Conservation (phyloP, 1,140 invertebrate genomes). For the Drosophila quadrilineata region DNA sequence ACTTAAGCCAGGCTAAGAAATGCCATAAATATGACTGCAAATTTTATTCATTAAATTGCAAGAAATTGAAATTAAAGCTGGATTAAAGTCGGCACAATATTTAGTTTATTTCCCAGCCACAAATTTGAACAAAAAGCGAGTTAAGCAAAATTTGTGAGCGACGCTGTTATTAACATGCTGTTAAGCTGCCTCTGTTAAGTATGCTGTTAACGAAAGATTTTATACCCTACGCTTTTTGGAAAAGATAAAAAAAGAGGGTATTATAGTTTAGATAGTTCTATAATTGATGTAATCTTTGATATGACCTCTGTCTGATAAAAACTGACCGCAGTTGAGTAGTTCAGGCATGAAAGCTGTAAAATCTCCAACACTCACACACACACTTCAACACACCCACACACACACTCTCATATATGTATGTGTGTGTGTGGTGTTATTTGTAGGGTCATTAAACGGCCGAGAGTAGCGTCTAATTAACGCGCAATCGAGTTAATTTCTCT, state of each 20-base stretch:
- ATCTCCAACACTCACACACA: slow-evolving; percentile 52
- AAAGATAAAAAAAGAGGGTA: too few species aligned
- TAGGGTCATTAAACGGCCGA: slow-evolving; percentile 67
- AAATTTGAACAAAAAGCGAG: too few species aligned
- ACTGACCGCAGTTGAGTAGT: slow-evolving; percentile 8
- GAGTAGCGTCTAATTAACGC: slow-evolving; percentile 71
- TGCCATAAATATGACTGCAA: slow-evolving; percentile 7
- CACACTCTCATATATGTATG: background rate
- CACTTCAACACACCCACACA: slow-evolving; percentile 35
- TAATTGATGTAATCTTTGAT: slow-evolving; percentile 12
- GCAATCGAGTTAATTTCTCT: slow-evolving; percentile 76
- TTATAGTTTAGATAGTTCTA: too few species aligned
- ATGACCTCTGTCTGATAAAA: slow-evolving; percentile 5
- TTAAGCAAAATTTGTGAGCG: too few species aligned
- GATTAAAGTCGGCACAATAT: too few species aligned
- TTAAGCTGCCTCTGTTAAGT: too few species aligned
- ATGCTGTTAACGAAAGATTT: too few species aligned
- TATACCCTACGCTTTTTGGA: too few species aligned
- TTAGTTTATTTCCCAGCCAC: too few species aligned
- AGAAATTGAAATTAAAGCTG: background rate
- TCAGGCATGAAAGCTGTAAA: slow-evolving; percentile 28
- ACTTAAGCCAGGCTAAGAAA: slow-evolving; percentile 4
- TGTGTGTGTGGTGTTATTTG: background rate
- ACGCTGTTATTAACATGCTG: too few species aligned
- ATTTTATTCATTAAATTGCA: slow-evolving; percentile 11